Base-by-base conservation (phyloP, 2,797 vertebrate species). In the Sebastes itinus region DNA sequence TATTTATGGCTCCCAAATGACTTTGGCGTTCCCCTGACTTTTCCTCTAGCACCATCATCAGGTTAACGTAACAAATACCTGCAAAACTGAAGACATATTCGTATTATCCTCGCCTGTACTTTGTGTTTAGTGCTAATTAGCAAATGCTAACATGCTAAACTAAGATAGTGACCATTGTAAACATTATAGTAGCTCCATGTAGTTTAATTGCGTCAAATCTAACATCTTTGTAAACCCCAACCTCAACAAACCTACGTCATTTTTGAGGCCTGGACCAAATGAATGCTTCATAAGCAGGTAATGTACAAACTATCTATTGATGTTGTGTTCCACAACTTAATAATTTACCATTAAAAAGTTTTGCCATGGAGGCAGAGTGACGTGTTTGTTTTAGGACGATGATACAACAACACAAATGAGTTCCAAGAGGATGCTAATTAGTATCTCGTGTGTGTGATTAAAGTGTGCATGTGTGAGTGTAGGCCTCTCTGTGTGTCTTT, bases 371-470 rank as follows among this genome's bases (percentile, higher is more conserved):
- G 16, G 7, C 23, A 23, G 7, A 56, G 14, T 59, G 60, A 52
- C 1, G 12, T 71, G 65, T 81, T 68, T 72, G 16, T 71, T 55
- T 73, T 33, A 13, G 18, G 27, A 1, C 10, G 18, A 66, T 2
- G 22, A 60, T 5, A 62, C 23, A 82, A 63, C 73, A 78, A 72
- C 27, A 76, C 58, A 82, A 77, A 72, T 59, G 54, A 81, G 64
- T 54, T 71, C 52, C 71, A 59, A 35, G 59, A 78, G 60, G 69
- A 72, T 14, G 52, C 8, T 71, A 79, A 84, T 80, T 81, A 74
- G 56, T 46, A 54, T 64, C 52, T 61, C n/a, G 6, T 61, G 54
- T 62, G 28, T 62, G 52, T 23, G 60, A 85, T 80, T 87, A 73
- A 46, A 35, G 35, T 30, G 60, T 28, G 25, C 6, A 6, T 28